Evolutionary conservation across 2,113 vertebrate species (phyloP).

Genomic region (Danionella cerebrum): DNA sequence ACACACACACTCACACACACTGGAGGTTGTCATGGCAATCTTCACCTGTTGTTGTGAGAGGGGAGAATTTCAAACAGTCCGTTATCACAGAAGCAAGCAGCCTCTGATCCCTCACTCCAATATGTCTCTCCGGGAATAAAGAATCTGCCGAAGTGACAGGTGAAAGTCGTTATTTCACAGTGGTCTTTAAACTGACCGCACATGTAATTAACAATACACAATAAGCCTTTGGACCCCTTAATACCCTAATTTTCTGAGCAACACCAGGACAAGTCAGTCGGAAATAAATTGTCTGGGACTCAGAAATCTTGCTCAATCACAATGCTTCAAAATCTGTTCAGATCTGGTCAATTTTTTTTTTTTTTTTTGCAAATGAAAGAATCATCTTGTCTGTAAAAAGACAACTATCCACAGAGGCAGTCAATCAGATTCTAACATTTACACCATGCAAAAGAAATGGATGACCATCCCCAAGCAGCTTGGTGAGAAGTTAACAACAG

Average conservation of each 20-base stretch:
- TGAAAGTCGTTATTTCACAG: not conserved
- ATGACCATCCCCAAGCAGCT: too few relatives aligned
- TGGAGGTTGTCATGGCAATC: slow-evolving; percentile 41
- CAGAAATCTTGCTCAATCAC: too few relatives aligned
- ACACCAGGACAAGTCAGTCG: too few relatives aligned
- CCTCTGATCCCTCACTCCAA: slow-evolving; percentile 14
- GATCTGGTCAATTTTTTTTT: too few relatives aligned
- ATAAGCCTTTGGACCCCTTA: not conserved
- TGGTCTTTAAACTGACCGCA: not conserved
- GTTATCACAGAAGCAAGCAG: slow-evolving; percentile 7
- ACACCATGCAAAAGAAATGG: too few relatives aligned
- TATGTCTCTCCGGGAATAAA: not conserved
- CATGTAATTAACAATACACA: not conserved
- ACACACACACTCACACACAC: not conserved
- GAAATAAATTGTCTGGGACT: too few relatives aligned
- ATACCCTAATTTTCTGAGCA: not conserved
- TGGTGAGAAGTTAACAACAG: too few relatives aligned
- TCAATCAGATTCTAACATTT: too few relatives aligned
- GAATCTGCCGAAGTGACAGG: not conserved
- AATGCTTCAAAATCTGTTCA: too few relatives aligned
- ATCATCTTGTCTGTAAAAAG: too few relatives aligned
- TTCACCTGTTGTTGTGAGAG: slow-evolving; percentile 29
- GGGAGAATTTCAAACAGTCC: slow-evolving; percentile 27
- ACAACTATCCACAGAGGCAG: too few relatives aligned
- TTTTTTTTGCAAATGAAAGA: too few relatives aligned